Evolutionary conservation across 1,140 invertebrate species (phyloP).

Genomic region (Chionoecetes opilio): DNA sequence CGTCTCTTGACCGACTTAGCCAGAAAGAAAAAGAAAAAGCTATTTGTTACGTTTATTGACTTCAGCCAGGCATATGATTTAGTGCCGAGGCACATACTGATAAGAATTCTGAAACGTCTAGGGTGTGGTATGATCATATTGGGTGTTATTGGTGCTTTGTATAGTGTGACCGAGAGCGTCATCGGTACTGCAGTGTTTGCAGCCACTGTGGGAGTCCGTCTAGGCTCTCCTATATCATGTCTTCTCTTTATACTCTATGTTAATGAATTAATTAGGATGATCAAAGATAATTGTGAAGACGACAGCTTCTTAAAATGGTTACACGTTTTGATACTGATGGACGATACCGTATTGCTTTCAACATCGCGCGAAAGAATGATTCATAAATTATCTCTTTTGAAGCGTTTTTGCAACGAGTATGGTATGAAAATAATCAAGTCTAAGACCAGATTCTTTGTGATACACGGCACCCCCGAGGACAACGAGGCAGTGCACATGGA

Average conservation of each 20-base stretch:
- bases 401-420: neutral
- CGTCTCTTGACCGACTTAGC: neutral
- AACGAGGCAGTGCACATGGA: neutral
- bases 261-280: neutral
- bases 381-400: neutral
- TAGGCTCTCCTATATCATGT: slow-evolving; percentile 29
- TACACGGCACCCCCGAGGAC: neutral
- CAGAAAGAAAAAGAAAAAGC: neutral
- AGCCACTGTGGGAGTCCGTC: neutral
- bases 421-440: neutral
- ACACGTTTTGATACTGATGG: slow-evolving; percentile 22
- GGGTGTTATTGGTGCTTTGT: neutral
- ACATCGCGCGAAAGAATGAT: neutral
- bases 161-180: neutral
- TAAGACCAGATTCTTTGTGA: slow-evolving; percentile 7
- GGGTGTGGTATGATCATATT: slow-evolving; percentile 9
- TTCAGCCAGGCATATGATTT: neutral
- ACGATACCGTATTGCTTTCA: slow-evolving; percentile 17
- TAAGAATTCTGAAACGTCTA: neutral
- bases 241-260: neutral
- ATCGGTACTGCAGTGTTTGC: neutral
- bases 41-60: slow-evolving; percentile 15
- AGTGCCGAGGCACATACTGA: neutral
- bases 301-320: slow-evolving; percentile 18
- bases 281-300: neutral